phyloP scores from a whole-genome alignment of 2,797 vertebrate species.

The Hippopotamyrus pictus region DNA sequence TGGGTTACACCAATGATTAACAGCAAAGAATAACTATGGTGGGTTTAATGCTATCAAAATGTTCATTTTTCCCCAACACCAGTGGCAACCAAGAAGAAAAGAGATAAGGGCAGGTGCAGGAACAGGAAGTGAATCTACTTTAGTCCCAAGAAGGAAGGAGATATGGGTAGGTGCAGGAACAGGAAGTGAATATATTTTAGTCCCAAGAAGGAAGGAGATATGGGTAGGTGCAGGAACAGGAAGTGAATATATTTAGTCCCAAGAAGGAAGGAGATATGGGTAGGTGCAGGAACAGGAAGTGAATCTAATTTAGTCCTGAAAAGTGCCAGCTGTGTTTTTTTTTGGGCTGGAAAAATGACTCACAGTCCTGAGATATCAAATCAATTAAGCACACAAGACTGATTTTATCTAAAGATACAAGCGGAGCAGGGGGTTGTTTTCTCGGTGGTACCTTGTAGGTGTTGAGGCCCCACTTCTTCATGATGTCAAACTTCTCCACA shows the following conservation, averaged over 20 bases:
- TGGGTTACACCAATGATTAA: background rate
- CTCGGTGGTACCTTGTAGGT: conserved; percentile 80
- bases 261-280: background rate
- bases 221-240: background rate
- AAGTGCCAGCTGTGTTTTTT: background rate
- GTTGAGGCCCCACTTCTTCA: conserved; percentile 97
- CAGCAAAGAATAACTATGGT: background rate
- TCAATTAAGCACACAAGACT: background rate
- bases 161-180: background rate
- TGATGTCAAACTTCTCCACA: conserved; percentile 88
- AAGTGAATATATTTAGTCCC: background rate
- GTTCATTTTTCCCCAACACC: background rate
- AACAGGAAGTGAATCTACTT: background rate
- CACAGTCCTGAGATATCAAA: background rate
- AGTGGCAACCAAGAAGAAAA: background rate
- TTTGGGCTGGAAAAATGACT: background rate
- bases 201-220: background rate
- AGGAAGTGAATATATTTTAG: background rate
- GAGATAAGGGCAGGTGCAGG: background rate
- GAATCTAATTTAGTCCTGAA: background rate
- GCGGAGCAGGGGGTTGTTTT: background rate
- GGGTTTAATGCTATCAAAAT: background rate
- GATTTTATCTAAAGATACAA: background rate
- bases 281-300: background rate
- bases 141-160: background rate